Conservation (phyloP, 2,113 vertebrate species). For the Solea solea region DNA sequence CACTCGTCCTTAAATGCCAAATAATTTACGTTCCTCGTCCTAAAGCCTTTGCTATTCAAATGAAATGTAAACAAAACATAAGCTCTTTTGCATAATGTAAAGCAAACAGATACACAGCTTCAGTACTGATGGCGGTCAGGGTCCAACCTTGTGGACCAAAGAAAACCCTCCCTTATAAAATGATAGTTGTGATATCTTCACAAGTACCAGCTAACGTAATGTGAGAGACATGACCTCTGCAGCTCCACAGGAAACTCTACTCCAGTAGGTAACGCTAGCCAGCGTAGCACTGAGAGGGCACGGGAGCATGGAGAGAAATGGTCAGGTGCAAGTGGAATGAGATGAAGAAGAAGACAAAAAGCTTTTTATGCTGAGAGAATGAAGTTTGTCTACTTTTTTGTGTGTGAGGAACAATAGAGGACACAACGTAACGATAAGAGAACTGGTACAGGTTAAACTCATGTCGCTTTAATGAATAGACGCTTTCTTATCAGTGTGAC, state of each 20-base stretch:
- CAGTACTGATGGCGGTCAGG: not conserved
- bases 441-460: conserved; percentile 18
- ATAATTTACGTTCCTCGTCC: conserved; percentile 8
- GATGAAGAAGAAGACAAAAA: conserved; percentile 6
- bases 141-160: not conserved
- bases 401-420: conserved; percentile 28
- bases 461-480: conserved; percentile 26
- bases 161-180: not conserved
- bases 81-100: conserved; percentile 27
- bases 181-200: not conserved
- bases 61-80: conserved; percentile 12
- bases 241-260: conserved; percentile 64
- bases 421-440: conserved; percentile 36
- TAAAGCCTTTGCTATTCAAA: not conserved
- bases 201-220: conserved; percentile 43
- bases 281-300: conserved; percentile 19
- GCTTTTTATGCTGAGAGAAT: not conserved
- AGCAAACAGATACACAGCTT: conserved; percentile 30
- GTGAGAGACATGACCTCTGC: conserved; percentile 49
- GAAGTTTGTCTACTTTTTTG: not conserved
- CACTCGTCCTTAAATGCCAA: too few relatives aligned
- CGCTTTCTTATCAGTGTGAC: conserved; percentile 54
- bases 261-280: conserved; percentile 59
- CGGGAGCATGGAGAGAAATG: conserved; percentile 41
- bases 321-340: not conserved